phyloP scores from a whole-genome alignment of 2,113 vertebrate genomes.

The Microcebus lehilahytsara region DNA sequence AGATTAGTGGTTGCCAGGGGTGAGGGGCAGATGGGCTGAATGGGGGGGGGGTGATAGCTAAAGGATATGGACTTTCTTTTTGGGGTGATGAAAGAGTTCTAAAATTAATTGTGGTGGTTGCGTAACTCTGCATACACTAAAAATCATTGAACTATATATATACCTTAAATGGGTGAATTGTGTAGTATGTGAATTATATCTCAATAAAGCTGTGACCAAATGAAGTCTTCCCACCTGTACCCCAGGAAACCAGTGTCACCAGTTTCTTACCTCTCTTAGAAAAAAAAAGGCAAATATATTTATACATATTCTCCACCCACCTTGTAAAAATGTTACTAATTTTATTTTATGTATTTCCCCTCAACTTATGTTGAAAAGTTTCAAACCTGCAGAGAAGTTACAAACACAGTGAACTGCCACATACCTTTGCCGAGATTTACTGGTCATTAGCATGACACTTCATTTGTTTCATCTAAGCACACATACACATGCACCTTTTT shows the following conservation, averaged over 20 bases:
- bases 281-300: not conserved
- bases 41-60: not conserved
- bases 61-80: not conserved
- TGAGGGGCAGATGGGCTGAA: not conserved
- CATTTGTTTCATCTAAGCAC: not conserved
- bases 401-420: accelerated
- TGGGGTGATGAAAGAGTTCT: not conserved
- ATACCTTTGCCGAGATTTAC: not conserved
- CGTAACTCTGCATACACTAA: not conserved
- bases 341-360: not conserved
- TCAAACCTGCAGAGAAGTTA: not conserved
- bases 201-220: not conserved
- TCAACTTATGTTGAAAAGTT: not conserved
- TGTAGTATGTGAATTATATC: not conserved
- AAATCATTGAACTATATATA: not conserved
- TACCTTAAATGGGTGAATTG: not conserved
- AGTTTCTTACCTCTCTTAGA: not conserved
- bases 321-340: not conserved
- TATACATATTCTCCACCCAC: not conserved
- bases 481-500: accelerated
- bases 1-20: not conserved
- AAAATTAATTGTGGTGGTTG: not conserved
- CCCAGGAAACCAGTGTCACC: not conserved
- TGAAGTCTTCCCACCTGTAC: not conserved
- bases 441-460: accelerated